phyloP scores from a whole-genome alignment of 2,113 vertebrate species.

The Myrmecophaga tridactyla region DNA sequence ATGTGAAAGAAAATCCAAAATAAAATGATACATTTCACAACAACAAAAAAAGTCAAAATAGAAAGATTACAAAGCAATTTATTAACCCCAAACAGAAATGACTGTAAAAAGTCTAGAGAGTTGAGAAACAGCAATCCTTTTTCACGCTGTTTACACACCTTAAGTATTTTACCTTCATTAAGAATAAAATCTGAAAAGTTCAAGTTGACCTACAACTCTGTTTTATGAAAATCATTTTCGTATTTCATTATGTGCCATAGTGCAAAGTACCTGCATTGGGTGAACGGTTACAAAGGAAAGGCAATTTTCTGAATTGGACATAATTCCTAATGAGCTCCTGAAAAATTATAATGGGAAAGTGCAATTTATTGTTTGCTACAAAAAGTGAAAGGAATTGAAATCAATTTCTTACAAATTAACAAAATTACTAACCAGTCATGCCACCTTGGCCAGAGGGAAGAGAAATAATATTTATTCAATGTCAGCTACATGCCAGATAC shows the following conservation, averaged over 20 bases:
- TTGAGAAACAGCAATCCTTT: neutral
- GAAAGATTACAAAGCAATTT: neutral
- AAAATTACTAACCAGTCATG: slow-evolving; percentile 52
- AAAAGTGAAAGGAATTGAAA: slow-evolving; percentile 60
- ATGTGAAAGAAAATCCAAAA: neutral
- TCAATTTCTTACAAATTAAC: slow-evolving; percentile 67
- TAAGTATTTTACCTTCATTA: neutral
- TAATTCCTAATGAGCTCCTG: slow-evolving; percentile 59
- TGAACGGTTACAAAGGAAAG: slow-evolving; percentile 29
- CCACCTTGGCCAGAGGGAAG: slow-evolving; percentile 36
- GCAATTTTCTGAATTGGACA: slow-evolving; percentile 53
- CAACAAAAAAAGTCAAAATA: neutral
- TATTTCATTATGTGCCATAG: neutral
- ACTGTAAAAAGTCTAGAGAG: neutral
- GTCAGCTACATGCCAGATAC: neutral
- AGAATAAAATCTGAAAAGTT: slow-evolving; percentile 5
- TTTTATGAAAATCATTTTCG: slow-evolving; percentile 21
- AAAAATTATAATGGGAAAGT: slow-evolving; percentile 46
- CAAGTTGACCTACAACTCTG: neutral
- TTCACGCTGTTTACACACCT: neutral
- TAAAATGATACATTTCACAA: neutral
- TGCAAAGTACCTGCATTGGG: neutral
- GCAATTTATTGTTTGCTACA: slow-evolving; percentile 37
- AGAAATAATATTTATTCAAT: slow-evolving; percentile 17
- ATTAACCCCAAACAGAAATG: neutral